A percentile compares a stretch with the other conserved stretches of the same genome.
Evolutionary conservation across 35 echinoderm and acorn worm genomes (phyloP).

Genomic region (Apostichopus japonicus): DNA sequence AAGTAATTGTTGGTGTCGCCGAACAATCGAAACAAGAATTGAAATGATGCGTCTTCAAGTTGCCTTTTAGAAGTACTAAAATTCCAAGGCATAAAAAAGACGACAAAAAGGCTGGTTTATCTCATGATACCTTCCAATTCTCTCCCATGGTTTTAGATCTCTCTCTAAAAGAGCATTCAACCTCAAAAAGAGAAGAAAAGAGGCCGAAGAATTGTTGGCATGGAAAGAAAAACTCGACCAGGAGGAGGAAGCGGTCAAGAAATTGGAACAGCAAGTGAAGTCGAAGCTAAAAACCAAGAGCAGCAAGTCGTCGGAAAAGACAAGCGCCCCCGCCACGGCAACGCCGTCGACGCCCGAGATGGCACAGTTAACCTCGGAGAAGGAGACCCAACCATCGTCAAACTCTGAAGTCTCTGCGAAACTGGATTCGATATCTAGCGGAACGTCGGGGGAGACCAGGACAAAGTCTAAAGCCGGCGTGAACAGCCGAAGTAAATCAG

Average conservation of each 20-base stretch:
- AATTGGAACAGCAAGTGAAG: slow-evolving; percentile 80
- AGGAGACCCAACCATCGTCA: slow-evolving; percentile 20
- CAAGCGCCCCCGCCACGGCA: not conserved
- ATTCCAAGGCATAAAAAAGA: no score
- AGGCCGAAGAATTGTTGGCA: slow-evolving; percentile 88
- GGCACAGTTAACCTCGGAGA: slow-evolving; percentile 28
- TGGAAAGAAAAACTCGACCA: slow-evolving; percentile 96
- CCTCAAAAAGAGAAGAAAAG: slow-evolving; percentile 71
- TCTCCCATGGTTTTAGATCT: slow-evolving; percentile 33
- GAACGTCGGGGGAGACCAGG: slow-evolving; percentile 33
- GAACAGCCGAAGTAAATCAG: slow-evolving; percentile 28
- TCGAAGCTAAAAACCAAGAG: slow-evolving; percentile 56
- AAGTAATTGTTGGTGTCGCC: no score
- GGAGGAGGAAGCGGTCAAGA: slow-evolving; percentile 80
- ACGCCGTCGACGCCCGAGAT: slow-evolving; percentile 18
- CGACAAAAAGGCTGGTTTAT: no score
- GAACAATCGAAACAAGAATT: no score
- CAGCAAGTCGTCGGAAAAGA: slow-evolving; percentile 8
- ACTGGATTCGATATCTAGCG: slow-evolving; percentile 36
- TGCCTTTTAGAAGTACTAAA: no score
- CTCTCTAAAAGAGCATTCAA: slow-evolving; percentile 80
- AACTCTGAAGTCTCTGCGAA: slow-evolving; percentile 21
- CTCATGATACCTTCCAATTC: not conserved
- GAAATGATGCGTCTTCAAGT: no score
- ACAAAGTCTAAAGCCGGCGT: slow-evolving; percentile 38